phyloP scores from a whole-genome alignment of 2,797 vertebrate species.

The Clamator glandarius region DNA sequence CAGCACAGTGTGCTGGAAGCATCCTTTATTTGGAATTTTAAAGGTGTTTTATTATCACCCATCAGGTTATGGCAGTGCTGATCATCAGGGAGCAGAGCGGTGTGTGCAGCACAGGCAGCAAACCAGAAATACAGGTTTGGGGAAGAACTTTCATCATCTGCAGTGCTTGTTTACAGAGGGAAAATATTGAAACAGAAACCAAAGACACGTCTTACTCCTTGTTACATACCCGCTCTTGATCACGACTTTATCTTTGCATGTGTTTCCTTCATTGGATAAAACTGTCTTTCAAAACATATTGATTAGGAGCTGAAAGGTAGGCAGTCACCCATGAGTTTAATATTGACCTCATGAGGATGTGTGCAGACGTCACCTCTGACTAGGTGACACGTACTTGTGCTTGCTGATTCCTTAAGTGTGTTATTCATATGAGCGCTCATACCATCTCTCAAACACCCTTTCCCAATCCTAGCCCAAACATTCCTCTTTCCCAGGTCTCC shows the following conservation, averaged over 20 bases:
- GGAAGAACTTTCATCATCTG: not conserved
- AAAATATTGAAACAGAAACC: not conserved
- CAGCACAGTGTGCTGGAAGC: accelerated
- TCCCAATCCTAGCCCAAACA: not conserved
- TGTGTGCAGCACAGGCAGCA: not conserved
- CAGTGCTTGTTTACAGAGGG: not conserved
- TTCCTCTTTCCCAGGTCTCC: not conserved
- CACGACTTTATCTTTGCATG: not conserved
- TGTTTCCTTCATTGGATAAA: not conserved
- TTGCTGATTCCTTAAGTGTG: not conserved
- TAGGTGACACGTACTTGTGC: not conserved
- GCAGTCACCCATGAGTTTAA: not conserved
- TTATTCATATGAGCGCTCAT: not conserved
- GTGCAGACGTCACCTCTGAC: not conserved
- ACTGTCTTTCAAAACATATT: not conserved
- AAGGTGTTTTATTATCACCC: not conserved
- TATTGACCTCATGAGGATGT: accelerated
- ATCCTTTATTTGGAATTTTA: not conserved
- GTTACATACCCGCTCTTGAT: not conserved
- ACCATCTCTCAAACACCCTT: not conserved
- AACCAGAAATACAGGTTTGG: constrained; percentile 1
- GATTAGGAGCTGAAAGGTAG: not conserved
- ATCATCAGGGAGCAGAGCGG: not conserved
- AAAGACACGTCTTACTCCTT: not conserved
- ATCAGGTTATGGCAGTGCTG: not conserved